phyloP scores from a whole-genome alignment of 2,113 vertebrate species.

The Sisor rabdophorus region DNA sequence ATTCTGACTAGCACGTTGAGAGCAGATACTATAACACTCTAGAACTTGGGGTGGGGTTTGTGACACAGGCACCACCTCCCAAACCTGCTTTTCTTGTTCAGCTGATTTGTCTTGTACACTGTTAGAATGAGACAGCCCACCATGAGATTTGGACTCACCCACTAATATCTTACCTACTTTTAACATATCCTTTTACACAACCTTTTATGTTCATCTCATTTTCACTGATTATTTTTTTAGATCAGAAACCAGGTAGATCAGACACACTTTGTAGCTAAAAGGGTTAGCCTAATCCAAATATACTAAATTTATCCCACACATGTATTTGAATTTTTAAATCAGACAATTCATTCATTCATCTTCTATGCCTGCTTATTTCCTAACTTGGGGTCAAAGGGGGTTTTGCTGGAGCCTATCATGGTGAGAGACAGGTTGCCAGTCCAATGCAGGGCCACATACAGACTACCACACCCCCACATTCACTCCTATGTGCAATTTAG shows the following conservation, averaged over 20 bases:
- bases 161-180: background rate
- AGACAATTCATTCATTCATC: no score
- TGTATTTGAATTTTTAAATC: no score
- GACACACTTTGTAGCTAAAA: background rate
- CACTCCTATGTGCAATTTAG: no score
- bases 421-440: no score
- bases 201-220: constrained; percentile 17
- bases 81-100: constrained; percentile 40
- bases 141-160: constrained; percentile 23
- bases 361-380: no score
- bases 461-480: no score
- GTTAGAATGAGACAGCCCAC: background rate
- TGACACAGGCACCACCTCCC: constrained; percentile 23
- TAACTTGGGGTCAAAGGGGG: no score
- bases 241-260: background rate
- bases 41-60: constrained; percentile 36
- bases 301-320: no score
- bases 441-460: no score
- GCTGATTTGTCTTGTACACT: constrained; percentile 11
- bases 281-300: no score
- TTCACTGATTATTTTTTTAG: background rate
- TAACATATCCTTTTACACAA: background rate
- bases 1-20: constrained; percentile 2
- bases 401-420: no score
- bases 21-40: constrained; percentile 19